Evolutionary conservation across 1,140 invertebrate genomes (phyloP).

Genomic region (Thaumatotibia leucotreta): DNA sequence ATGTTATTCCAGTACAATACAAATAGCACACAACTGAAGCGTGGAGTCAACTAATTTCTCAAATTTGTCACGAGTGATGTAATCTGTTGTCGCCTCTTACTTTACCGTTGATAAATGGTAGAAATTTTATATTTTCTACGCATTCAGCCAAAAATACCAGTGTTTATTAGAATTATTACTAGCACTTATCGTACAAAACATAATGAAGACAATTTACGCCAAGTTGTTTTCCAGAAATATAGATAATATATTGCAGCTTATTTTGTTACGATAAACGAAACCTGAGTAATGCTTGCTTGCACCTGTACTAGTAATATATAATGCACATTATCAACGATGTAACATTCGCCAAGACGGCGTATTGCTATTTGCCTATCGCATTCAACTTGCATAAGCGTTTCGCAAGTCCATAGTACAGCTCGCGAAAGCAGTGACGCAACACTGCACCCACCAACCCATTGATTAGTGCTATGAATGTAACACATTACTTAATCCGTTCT

Average conservation of each 20-base stretch:
- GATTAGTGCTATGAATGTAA: slow-evolving; percentile 65
- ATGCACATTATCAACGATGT: slow-evolving; percentile 14
- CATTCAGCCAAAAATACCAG: neutral
- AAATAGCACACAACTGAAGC: slow-evolving; percentile 4
- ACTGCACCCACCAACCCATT: slow-evolving; percentile 45
- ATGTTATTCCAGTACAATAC: neutral
- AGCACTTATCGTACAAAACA: too few relatives aligned
- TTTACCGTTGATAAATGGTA: neutral
- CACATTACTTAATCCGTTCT: slow-evolving; percentile 51
- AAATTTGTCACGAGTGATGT: slow-evolving; percentile 10
- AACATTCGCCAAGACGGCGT: slow-evolving; percentile 24
- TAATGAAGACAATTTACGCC: too few relatives aligned
- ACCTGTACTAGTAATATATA: neutral
- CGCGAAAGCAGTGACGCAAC: slow-evolving; percentile 66
- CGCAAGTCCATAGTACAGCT: slow-evolving; percentile 53
- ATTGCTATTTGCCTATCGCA: slow-evolving; percentile 42
- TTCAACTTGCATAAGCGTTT: slow-evolving; percentile 63
- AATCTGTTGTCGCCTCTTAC: slow-evolving; percentile 4
- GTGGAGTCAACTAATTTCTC: slow-evolving; percentile 1
- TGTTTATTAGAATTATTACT: too few relatives aligned
- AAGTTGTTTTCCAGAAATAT: too few relatives aligned
- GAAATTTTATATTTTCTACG: neutral
- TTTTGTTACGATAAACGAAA: neutral
- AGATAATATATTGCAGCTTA: too few relatives aligned
- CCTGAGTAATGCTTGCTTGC: neutral